These are phyloP conservation scores for Lasioglossum vierecki DNA, from an alignment of 2,888 invertebrate genomes.

Conservation along the genomic window DNA sequence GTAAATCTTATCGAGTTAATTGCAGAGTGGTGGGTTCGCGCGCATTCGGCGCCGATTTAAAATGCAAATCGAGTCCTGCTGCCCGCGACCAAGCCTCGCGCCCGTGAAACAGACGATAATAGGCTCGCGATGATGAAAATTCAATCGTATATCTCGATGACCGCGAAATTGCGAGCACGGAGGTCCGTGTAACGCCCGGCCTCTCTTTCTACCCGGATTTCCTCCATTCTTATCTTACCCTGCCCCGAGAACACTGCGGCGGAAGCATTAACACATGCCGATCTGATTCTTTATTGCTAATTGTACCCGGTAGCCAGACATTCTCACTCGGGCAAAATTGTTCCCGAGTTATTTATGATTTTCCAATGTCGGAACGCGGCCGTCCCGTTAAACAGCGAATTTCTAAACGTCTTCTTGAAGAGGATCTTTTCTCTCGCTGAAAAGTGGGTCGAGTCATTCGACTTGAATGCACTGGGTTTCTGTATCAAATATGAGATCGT, in stretches of 20 bases:
- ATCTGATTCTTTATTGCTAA: constrained; percentile 2
- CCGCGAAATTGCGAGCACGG: constrained; percentile 30
- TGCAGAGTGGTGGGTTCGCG: constrained; percentile 41
- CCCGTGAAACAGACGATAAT: constrained; percentile 3
- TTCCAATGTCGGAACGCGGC: neutral
- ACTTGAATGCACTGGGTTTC: neutral
- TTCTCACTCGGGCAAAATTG: neutral
- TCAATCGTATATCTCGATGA: constrained; percentile 34
- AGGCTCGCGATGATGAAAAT: constrained; percentile 41
- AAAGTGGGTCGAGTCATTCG: neutral
- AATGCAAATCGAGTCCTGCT: constrained; percentile 52
- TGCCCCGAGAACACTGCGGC: neutral
- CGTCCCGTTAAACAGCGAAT: neutral
- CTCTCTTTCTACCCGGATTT: neutral
- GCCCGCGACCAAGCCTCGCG: constrained; percentile 34
- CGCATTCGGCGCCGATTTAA: constrained; percentile 38
- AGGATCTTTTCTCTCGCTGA: neutral
- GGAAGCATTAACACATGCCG: neutral
- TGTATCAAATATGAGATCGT: no score
- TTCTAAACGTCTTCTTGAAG: neutral
- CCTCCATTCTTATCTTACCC: neutral
- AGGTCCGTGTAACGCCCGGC: constrained; percentile 17
- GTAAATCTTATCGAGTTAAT: constrained; percentile 59
- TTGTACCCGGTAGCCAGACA: neutral
- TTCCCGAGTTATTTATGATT: neutral